Evolutionary conservation across 2,797 vertebrate genomes (phyloP).

Genomic region (Chloroceryle inda): DNA sequence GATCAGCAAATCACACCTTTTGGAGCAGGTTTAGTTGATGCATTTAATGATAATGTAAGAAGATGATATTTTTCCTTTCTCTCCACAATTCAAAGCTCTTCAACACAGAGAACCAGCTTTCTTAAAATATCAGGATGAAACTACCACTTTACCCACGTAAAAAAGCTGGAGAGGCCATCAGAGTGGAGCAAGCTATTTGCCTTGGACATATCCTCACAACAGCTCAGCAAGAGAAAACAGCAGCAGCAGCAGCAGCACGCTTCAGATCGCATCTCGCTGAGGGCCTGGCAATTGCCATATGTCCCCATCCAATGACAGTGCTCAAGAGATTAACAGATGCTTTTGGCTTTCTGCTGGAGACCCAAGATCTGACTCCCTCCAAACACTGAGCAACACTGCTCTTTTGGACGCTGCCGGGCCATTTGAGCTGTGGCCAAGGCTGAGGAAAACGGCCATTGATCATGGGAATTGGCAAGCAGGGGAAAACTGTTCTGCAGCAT

Average conservation of each 20-base stretch:
- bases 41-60: slow-evolving; percentile 63
- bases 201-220: neutral
- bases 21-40: slow-evolving; percentile 55
- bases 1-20: slow-evolving; percentile 37
- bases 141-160: neutral
- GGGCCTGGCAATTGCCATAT: neutral
- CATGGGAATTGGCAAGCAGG: neutral
- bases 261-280: neutral
- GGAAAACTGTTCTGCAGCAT: neutral
- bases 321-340: slow-evolving; percentile 1
- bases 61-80: slow-evolving; percentile 52
- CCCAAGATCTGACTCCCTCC: neutral
- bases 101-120: neutral
- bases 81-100: slow-evolving; percentile 21
- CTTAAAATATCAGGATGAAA: neutral
- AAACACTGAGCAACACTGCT: neutral
- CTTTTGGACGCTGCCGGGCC: neutral
- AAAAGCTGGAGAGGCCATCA: neutral
- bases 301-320: neutral
- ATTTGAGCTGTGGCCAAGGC: neutral
- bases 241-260: neutral
- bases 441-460: neutral
- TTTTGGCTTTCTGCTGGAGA: neutral
- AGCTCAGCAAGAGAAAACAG: neutral
- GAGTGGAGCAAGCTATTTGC: neutral